Percentiles rank a stretch among this genome's conserved stretches.
phyloP scores from a whole-genome alignment of 2,797 vertebrate species.

The Pampus argenteus region DNA sequence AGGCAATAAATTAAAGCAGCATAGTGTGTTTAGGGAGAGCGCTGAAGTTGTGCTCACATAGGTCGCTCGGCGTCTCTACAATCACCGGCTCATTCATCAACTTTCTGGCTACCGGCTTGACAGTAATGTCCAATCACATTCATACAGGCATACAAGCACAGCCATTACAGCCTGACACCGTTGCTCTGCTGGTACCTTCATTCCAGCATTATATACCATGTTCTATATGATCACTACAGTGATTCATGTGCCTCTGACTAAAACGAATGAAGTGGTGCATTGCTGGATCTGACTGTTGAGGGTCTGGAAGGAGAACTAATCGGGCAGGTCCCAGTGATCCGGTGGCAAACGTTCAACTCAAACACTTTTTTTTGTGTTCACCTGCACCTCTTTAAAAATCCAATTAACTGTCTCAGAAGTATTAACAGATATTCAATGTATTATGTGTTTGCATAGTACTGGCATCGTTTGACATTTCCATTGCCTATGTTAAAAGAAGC shows the following conservation, averaged over 20 bases:
- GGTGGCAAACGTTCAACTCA: too few relatives aligned
- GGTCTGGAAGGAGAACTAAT: background rate
- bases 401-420: background rate
- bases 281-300: background rate
- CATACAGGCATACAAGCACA: background rate
- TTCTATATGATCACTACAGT: background rate
- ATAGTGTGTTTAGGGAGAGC: background rate
- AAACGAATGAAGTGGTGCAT: background rate
- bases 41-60: background rate
- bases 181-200: too few relatives aligned
- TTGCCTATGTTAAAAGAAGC: background rate
- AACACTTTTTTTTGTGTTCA: too few relatives aligned
- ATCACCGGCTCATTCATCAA: background rate
- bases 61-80: background rate
- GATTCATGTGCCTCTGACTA: background rate
- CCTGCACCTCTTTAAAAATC: too few relatives aligned
- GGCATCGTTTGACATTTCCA: constrained; percentile 3
- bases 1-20: too few relatives aligned
- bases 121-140: background rate
- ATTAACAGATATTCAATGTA: constrained; percentile 4
- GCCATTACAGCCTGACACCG: background rate
- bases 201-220: background rate
- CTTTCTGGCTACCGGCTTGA: background rate
- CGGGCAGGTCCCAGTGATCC: background rate
- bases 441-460: background rate